A percentile compares a stretch with the other conserved stretches of the same genome.
Evolutionary conservation across 2,888 invertebrate species (phyloP).

Genomic region (Andrena flavipes): DNA sequence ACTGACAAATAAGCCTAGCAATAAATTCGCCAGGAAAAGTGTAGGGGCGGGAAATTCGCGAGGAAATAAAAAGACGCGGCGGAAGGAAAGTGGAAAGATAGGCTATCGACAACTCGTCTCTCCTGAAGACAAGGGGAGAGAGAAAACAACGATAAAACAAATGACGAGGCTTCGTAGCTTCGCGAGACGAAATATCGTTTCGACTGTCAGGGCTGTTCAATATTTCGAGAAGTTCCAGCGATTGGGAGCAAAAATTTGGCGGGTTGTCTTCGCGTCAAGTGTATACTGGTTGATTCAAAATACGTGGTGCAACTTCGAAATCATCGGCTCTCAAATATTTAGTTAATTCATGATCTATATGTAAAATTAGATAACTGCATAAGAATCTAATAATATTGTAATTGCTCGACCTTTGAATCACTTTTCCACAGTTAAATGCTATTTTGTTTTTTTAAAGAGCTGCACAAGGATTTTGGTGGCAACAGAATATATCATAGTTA

Average conservation of each 20-base stretch:
- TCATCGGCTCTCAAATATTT: no score
- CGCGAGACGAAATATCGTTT: conserved; percentile 51
- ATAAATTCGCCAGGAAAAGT: conserved; percentile 19
- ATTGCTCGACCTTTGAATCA: no score
- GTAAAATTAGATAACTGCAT: no score
- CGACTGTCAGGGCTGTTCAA: conserved; percentile 43
- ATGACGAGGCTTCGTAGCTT: conserved; percentile 35
- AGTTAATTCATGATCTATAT: no score
- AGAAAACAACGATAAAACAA: conserved; percentile 46
- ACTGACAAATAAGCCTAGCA: conserved; percentile 3
- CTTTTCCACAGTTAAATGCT: no score
- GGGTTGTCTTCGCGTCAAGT: conserved; percentile 4
- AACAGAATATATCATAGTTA: no score
- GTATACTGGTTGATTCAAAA: not conserved
- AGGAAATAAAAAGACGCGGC: not conserved
- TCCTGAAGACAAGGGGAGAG: conserved; percentile 14
- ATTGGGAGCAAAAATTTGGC: conserved; percentile 34
- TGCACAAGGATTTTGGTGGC: no score
- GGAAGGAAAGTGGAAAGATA: conserved; percentile 21
- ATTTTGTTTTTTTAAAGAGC: no score
- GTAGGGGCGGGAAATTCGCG: conserved; percentile 9
- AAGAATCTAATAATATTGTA: no score
- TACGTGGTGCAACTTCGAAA: not conserved
- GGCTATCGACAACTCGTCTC: conserved; percentile 56
- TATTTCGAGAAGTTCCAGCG: conserved; percentile 50